phyloP scores from a whole-genome alignment of 2,888 invertebrate genomes.

The Dioctria rufipes region DNA sequence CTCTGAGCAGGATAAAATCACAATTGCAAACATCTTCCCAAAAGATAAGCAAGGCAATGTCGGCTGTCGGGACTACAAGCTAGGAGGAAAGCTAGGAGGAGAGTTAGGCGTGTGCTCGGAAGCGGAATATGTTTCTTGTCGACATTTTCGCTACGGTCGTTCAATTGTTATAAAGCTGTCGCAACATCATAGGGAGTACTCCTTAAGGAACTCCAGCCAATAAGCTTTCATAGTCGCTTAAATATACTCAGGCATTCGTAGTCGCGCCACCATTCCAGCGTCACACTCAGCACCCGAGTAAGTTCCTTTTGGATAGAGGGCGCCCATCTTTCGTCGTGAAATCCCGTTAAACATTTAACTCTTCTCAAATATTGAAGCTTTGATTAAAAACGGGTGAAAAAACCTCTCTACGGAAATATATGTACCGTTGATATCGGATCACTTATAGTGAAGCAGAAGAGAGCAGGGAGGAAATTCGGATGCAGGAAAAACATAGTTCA shows the following conservation, averaged over 20 bases:
- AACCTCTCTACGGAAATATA: background rate
- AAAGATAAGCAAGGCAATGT: slow-evolving; percentile 2
- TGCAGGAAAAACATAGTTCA: background rate
- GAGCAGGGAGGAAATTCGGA: background rate
- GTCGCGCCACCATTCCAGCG: background rate
- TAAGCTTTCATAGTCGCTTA: background rate
- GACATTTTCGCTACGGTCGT: slow-evolving; percentile 22
- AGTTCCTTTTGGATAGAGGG: background rate
- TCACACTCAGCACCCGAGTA: too few relatives aligned
- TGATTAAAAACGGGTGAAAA: slow-evolving; percentile 45
- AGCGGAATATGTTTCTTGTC: slow-evolving; percentile 28
- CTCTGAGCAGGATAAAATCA: background rate
- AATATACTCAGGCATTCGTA: background rate
- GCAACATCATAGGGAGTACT: slow-evolving; percentile 12
- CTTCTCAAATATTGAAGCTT: slow-evolving; percentile 50
- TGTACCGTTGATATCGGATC: background rate
- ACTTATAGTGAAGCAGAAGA: background rate
- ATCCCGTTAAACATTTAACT: too few relatives aligned
- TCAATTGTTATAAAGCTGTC: slow-evolving; percentile 12
- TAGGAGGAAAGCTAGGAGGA: too few relatives aligned
- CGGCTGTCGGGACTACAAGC: background rate
- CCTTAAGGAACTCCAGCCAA: slow-evolving; percentile 14
- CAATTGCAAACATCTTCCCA: slow-evolving; percentile 1
- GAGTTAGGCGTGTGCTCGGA: too few relatives aligned
- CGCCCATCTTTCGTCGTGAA: slow-evolving; percentile 5